A percentile compares a stretch with the other conserved stretches of the same genome.
Evolutionary conservation across 2,797 vertebrate species (phyloP).

Genomic region (Mormyrus hasselquistii): DNA sequence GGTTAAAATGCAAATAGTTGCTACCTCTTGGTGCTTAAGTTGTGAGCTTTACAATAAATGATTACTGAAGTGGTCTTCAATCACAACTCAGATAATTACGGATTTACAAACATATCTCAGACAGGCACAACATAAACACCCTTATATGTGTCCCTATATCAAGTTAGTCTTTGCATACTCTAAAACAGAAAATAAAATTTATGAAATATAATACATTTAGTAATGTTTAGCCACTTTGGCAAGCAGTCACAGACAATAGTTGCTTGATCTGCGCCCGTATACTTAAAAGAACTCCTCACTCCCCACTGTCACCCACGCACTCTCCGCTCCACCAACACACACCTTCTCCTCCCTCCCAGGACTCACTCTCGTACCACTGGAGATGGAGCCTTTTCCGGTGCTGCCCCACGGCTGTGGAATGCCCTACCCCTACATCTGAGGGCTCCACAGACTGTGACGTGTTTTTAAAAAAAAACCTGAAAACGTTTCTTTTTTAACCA

Average conservation of each 20-base stretch:
- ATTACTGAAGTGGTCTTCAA: not conserved
- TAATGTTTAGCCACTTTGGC: not conserved
- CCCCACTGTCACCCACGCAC: no score
- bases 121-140: not conserved
- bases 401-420: no score
- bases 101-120: not conserved
- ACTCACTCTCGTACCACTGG: no score
- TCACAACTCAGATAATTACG: not conserved
- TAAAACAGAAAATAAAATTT: not conserved
- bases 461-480: no score
- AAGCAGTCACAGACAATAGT: not conserved
- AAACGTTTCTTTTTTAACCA: no score
- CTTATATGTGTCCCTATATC: not conserved
- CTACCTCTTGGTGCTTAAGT: not conserved
- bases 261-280: not conserved
- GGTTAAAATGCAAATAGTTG: not conserved
- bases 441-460: no score
- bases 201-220: not conserved
- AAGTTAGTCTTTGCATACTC: not conserved
- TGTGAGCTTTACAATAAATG: not conserved
- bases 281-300: no score
- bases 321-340: no score
- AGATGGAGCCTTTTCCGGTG: no score
- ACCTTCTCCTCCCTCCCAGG: no score
- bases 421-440: no score